Base-by-base conservation (phyloP, 2,888 invertebrate species). In the Ptilodon capucinus region DNA sequence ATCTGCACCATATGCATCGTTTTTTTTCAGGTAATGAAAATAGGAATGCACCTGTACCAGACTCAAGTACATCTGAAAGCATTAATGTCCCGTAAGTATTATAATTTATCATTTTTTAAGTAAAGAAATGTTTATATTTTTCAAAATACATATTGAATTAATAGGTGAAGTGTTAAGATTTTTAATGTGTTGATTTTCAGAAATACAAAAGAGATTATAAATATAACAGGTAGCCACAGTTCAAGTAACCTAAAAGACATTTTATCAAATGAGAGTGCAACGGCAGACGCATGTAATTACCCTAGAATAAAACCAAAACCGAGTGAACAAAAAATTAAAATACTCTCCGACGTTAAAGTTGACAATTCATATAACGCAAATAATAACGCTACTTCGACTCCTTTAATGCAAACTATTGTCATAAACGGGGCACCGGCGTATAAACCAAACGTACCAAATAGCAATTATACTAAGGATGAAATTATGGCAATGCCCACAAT, bases 401-500 rank as follows among this genome's bases (percentile, higher is more conserved):
- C 86, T 6, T 57, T 83, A 63, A 79, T 81, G 79, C 83, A 84
- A 64, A 82, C 82, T 18, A 79, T 91, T 46, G 58, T 79, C 38
- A 85, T 89, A 44, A 89, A 90, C 64, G 89, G 88, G 6, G 84
- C 79, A n/a, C 80, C 81, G 14, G 86, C 82, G 6, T 89, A 81
- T 48, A 81, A 71, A 42, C 72, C 64, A 9, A 53, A 64, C n/a
- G 36, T 60, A 14, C 50, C 50, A 17, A 57, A 53, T 40, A 68
- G 64, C 52, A 77, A 60, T 39, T 85, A 66, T 51, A 86, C 89
- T 13, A 79, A 82, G 64, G 89, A 87, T 66, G 88, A 91, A 74
- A 91, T 91, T 54, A 89, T 91, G 90, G 86, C 91, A n/a, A 91
- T 91, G 91, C 91, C 91, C 5, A 91, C 90, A n/a, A 77, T 91